phyloP scores from a whole-genome alignment of 1,140 invertebrate genomes.

The Aphelinus atriplicis region DNA sequence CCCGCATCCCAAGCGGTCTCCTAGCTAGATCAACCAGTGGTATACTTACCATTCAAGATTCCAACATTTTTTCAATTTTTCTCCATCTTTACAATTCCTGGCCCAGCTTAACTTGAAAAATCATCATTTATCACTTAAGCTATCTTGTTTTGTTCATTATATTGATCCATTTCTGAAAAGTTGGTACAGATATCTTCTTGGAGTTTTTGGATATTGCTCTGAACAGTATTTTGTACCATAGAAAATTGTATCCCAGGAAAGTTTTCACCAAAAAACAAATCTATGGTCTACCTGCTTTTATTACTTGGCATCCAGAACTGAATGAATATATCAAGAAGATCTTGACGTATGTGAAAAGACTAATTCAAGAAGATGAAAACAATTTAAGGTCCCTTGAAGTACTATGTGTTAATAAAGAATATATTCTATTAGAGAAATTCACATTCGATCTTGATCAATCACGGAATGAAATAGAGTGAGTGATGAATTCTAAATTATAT shows the following conservation, averaged over 20 bases:
- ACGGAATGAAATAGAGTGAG: slow-evolving; percentile 50
- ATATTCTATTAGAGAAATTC: slow-evolving; percentile 66
- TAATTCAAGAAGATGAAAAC: slow-evolving; percentile 60
- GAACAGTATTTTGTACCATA: slow-evolving; percentile 68
- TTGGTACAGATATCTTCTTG: slow-evolving; percentile 57
- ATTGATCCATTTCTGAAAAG: slow-evolving; percentile 47
- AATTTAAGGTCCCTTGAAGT: slow-evolving; percentile 65
- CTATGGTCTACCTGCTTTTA: slow-evolving; percentile 67
- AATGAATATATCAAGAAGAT: slow-evolving; percentile 70
- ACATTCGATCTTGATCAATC: slow-evolving; percentile 67
- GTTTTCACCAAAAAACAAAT: slow-evolving; percentile 70
- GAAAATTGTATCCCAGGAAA: slow-evolving; percentile 69
- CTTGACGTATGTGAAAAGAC: slow-evolving; percentile 60
- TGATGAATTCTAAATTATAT: not conserved
- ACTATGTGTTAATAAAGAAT: slow-evolving; percentile 52
- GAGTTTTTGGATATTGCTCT: slow-evolving; percentile 72
- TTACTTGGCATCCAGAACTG: slow-evolving; percentile 70
- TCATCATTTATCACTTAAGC: too few relatives aligned
- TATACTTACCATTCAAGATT: too few relatives aligned
- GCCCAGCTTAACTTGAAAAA: too few relatives aligned
- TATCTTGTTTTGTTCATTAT: too few relatives aligned
- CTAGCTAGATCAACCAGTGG: too few relatives aligned
- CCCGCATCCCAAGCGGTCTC: too few relatives aligned
- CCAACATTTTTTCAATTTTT: too few relatives aligned
- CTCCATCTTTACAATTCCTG: too few relatives aligned